phyloP scores from a whole-genome alignment of 2,888 invertebrate species.

The Cephus sareptanus region DNA sequence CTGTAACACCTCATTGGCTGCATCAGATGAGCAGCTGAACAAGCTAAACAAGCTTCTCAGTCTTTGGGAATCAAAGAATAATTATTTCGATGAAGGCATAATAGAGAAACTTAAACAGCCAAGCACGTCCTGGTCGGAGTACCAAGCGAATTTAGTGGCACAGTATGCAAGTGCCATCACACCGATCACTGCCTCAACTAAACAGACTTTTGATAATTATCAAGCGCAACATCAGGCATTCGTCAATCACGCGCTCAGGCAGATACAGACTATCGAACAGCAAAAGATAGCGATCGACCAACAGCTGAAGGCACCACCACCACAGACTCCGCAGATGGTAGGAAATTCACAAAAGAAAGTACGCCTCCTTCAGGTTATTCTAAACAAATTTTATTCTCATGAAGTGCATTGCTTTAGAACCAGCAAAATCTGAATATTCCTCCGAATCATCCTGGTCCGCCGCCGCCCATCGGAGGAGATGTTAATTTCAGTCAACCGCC shows the following conservation, averaged over 20 bases:
- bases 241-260: slow-evolving; percentile 89
- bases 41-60: slow-evolving; percentile 94
- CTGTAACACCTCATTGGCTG: slow-evolving; percentile 87
- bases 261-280: slow-evolving; percentile 86
- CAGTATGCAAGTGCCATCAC: slow-evolving; percentile 83
- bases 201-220: slow-evolving; percentile 87
- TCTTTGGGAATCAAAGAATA: slow-evolving; percentile 96
- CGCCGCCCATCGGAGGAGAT: slow-evolving; percentile 69
- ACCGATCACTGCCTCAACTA: slow-evolving; percentile 82
- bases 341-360: neutral
- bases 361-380: too few relatives aligned
- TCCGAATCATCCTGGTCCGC: slow-evolving; percentile 55
- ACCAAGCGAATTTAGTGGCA: slow-evolving; percentile 85
- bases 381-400: too few relatives aligned
- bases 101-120: slow-evolving; percentile 91
- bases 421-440: slow-evolving; percentile 60
- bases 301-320: slow-evolving; percentile 66
- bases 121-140: slow-evolving; percentile 87
- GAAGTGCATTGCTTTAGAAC: slow-evolving; percentile 25
- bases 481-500: slow-evolving; percentile 70
- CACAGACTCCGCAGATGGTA: slow-evolving; percentile 63
- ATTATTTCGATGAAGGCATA: slow-evolving; percentile 85
- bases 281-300: slow-evolving; percentile 78
- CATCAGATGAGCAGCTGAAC: slow-evolving; percentile 87
- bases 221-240: slow-evolving; percentile 96